A percentile compares a stretch with the other conserved stretches of the same genome.
phyloP scores from a whole-genome alignment of 2,113 vertebrate genomes.

The Aldabrachelys gigantea region DNA sequence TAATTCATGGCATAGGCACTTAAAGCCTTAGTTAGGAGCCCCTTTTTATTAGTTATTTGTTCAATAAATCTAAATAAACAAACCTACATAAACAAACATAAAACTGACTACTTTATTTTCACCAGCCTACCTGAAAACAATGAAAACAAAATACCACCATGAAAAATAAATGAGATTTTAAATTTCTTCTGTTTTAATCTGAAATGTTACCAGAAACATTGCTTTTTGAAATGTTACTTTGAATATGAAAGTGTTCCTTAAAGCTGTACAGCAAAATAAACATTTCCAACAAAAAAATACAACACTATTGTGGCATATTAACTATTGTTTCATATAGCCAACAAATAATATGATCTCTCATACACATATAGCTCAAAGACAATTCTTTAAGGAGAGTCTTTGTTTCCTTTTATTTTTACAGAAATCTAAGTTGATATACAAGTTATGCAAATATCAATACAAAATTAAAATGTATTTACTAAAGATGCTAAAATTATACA shows the following conservation, averaged over 20 bases:
- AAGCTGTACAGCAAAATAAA: background rate
- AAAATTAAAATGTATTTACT: fast-evolving
- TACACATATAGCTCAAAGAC: background rate
- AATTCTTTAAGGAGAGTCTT: background rate
- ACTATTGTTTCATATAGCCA: background rate
- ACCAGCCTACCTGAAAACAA: background rate
- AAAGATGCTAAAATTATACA: background rate
- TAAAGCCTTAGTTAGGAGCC: background rate
- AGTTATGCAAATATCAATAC: background rate
- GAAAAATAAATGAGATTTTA: background rate
- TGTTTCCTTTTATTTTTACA: background rate
- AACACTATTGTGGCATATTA: background rate
- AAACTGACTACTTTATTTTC: background rate
- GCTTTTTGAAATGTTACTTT: background rate
- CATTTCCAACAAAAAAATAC: background rate
- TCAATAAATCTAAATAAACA: background rate
- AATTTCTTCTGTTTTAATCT: background rate
- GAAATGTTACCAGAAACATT: background rate
- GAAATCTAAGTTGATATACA: background rate
- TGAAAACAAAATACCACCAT: fast-evolving
- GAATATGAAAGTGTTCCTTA: background rate
- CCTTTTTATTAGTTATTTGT: background rate
- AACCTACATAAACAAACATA: background rate
- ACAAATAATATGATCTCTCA: background rate
- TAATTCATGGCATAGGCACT: background rate